Evolutionary conservation across 2,797 vertebrate genomes (phyloP), one percentile per base, ranked within the genome.

Genomic region (Myripristis murdjan): DNA sequence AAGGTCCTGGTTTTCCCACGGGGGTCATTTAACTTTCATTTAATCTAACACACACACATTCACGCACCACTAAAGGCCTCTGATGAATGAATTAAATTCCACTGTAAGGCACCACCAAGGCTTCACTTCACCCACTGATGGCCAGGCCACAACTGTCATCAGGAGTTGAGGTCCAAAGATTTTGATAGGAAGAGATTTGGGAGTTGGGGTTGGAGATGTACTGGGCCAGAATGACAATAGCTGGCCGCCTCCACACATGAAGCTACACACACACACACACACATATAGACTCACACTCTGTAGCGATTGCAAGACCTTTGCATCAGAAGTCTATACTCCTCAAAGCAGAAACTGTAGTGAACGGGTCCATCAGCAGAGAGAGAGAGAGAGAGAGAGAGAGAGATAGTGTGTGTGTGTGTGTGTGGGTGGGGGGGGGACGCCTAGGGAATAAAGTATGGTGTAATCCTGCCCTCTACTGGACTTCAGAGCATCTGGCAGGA

Each of bases 381-480:
- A 5, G 15, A 24, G 15, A 22, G 39, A 16, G 18, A 20, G 60
- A 20, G 59, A 11, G 58, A 20, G 28, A 6, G 59, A 8, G 58
- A 10, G 43, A 31, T n/a, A n/a, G n/a, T n/a, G n/a, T n/a, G n/a
- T n/a, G n/a, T n/a, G n/a, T 9, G 28, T 24, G 22, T 23, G 47
- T n/a, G n/a, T n/a, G n/a, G n/a, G n/a, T n/a, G n/a, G n/a, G n/a
- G n/a, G n/a, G 24, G 49, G 10, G 18, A n/a, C 49, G 46, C 10
- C 20, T 16, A 7, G 35, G 18, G 6, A 1, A 37, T 15, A 44
- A 51, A 55, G 33, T 54, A 49, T 85, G 83, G 80, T 73, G 59
- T 68, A 78, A 83, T 85, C 87, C 83, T 82, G 53, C 88, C 89
- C 85, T 89, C 91, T 92, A 84, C 63, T 90, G 92, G 87, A 73